phyloP scores from a whole-genome alignment of 1,140 invertebrate genomes.

The Paraescarpia echinospica region DNA sequence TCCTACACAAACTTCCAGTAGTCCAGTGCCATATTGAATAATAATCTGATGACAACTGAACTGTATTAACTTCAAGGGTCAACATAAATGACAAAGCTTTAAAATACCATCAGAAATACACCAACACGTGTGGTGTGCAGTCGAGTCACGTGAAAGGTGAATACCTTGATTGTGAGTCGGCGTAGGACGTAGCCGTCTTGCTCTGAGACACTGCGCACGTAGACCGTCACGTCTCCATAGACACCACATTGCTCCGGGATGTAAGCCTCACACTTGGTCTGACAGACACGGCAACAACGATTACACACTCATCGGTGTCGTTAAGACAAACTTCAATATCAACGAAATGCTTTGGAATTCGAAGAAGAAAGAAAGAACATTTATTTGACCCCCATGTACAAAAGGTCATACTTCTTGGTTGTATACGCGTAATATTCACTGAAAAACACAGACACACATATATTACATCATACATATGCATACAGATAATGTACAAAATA shows the following conservation, averaged over 20 bases:
- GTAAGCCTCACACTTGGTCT: constrained; percentile 85
- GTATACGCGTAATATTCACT: no score
- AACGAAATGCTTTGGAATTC: no score
- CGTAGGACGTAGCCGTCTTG: constrained; percentile 68
- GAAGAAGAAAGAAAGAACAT: no score
- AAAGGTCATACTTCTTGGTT: no score
- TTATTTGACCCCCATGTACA: no score
- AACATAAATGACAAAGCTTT: not conserved
- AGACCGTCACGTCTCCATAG: constrained; percentile 61
- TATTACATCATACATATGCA: no score
- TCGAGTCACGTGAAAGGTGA: not conserved
- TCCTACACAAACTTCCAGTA: not conserved
- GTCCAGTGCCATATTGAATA: not conserved
- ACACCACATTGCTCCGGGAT: constrained; percentile 65
- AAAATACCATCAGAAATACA: not conserved
- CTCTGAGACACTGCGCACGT: constrained; percentile 64
- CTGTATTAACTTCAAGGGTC: no score
- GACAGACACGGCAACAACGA: constrained; percentile 31
- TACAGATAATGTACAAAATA: no score
- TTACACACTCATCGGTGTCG: not conserved
- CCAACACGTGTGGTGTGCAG: not conserved
- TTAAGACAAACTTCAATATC: no score
- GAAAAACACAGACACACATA: no score
- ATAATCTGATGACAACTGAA: not conserved
- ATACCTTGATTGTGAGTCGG: not conserved